phyloP scores from a whole-genome alignment of 2,113 vertebrate species.

The Probosciger aterrimus region DNA sequence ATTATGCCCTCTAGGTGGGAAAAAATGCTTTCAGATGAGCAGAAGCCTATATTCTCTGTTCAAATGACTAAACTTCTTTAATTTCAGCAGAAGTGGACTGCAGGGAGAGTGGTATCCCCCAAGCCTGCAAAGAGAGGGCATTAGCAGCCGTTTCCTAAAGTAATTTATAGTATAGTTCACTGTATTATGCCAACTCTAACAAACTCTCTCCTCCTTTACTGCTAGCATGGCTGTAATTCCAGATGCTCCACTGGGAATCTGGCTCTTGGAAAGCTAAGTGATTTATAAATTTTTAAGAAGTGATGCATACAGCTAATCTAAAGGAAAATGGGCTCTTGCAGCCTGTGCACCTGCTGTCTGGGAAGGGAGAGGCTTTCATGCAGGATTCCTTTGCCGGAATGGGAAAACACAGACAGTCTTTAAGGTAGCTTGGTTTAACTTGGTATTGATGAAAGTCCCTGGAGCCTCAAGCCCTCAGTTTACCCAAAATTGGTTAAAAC shows the following conservation, averaged over 20 bases:
- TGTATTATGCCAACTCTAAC: slow-evolving; percentile 19
- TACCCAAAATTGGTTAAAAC: neutral
- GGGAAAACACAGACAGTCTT: neutral
- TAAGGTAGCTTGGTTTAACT: neutral
- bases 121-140: neutral
- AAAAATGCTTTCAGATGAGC: slow-evolving; percentile 22
- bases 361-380: neutral
- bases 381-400: neutral
- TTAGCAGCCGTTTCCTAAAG: slow-evolving; percentile 14
- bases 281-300: slow-evolving; percentile 60
- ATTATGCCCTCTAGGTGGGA: slow-evolving; percentile 51
- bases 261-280: slow-evolving; percentile 51
- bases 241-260: neutral
- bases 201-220: slow-evolving; percentile 23
- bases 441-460: neutral
- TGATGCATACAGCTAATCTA: slow-evolving; percentile 32
- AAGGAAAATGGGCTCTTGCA: slow-evolving; percentile 42
- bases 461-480: neutral
- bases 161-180: slow-evolving; percentile 10
- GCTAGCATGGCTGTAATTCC: slow-evolving; percentile 25
- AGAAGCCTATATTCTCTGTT: neutral
- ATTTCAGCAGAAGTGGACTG: slow-evolving; percentile 27
- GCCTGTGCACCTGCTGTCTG: slow-evolving; percentile 38
- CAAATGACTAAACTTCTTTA: neutral
- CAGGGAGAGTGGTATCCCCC: neutral